These are phyloP conservation scores for Etheostoma perlongum DNA, from an alignment of 2,797 vertebrate genomes.

Conservation along the genomic window DNA sequence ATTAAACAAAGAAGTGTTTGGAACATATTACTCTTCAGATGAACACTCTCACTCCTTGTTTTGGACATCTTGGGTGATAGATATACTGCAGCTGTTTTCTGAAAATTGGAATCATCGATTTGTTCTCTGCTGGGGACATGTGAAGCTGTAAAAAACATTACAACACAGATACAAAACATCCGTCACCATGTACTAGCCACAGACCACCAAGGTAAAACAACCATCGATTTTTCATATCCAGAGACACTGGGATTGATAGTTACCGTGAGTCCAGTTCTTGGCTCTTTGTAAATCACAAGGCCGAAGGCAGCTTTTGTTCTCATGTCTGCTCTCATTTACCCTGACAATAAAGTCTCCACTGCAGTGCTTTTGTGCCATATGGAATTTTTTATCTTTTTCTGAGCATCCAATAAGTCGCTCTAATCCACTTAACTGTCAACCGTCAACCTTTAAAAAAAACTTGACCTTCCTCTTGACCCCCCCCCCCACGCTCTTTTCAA, in stretches of 20 bases:
- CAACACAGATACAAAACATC: conserved; percentile 36
- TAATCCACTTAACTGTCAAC: conserved; percentile 70
- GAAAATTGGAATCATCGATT: conserved; percentile 30
- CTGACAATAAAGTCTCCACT: conserved; percentile 31
- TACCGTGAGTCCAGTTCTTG: conserved; percentile 15
- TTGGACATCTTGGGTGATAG: conserved; percentile 1
- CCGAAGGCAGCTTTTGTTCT: conserved; percentile 47
- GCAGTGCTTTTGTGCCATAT: conserved; percentile 50
- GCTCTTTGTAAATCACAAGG: conserved; percentile 44
- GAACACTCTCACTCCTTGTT: neutral
- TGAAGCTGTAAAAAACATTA: conserved; percentile 31
- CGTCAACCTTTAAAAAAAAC: conserved; percentile 46
- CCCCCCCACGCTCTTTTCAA: conserved; percentile 49
- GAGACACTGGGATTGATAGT: conserved; percentile 1
- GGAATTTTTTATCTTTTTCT: conserved; percentile 39
- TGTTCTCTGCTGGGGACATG: conserved; percentile 4
- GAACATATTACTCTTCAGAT: neutral
- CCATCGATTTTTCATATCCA: conserved; percentile 34
- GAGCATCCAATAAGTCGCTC: conserved; percentile 58
- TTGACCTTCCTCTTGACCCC: conserved; percentile 57
- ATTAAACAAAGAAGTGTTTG: neutral
- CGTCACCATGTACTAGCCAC: conserved; percentile 19
- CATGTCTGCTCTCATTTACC: conserved; percentile 59
- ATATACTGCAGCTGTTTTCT: conserved; percentile 4
- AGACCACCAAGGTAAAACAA: conserved; percentile 36